Evolutionary conservation across 2,113 vertebrate genomes (phyloP).

Genomic region (Otocyon megalotis): DNA sequence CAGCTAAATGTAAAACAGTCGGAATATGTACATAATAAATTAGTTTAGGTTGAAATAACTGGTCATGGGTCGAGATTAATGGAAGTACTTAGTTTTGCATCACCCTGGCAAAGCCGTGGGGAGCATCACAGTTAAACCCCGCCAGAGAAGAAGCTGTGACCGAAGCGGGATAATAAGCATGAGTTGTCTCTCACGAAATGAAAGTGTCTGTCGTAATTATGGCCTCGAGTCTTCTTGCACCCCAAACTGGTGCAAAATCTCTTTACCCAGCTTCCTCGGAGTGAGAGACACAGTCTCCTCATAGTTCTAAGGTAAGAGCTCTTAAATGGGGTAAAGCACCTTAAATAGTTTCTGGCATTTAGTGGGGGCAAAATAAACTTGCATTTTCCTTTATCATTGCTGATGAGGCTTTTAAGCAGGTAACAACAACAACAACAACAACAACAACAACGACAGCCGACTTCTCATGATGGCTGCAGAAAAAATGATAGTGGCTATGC

Average conservation of each 20-base stretch:
- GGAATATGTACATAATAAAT: conserved; percentile 52
- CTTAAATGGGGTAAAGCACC: background rate
- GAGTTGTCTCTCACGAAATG: conserved; percentile 40
- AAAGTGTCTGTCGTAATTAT: conserved; percentile 41
- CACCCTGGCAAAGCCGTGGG: conserved; percentile 45
- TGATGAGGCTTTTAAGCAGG: background rate
- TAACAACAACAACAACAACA: background rate
- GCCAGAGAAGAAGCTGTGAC: conserved; percentile 11
- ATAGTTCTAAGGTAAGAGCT: background rate
- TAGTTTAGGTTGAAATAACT: conserved; percentile 37
- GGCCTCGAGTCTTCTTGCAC: background rate
- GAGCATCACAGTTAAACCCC: background rate
- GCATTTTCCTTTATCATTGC: background rate
- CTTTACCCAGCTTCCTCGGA: conserved; percentile 19
- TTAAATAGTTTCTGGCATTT: background rate
- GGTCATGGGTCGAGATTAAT: conserved; percentile 57
- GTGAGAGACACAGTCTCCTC: background rate
- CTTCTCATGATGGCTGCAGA: background rate
- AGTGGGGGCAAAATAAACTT: background rate
- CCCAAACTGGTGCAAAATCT: conserved; percentile 22
- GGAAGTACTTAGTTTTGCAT: conserved; percentile 62
- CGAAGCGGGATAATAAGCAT: conserved; percentile 43
- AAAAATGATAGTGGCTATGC: background rate
- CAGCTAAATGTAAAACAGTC: conserved; percentile 14
- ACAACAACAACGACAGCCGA: background rate